phyloP scores from a whole-genome alignment of 2,888 invertebrate genomes.

The Aleiodes testaceus region DNA sequence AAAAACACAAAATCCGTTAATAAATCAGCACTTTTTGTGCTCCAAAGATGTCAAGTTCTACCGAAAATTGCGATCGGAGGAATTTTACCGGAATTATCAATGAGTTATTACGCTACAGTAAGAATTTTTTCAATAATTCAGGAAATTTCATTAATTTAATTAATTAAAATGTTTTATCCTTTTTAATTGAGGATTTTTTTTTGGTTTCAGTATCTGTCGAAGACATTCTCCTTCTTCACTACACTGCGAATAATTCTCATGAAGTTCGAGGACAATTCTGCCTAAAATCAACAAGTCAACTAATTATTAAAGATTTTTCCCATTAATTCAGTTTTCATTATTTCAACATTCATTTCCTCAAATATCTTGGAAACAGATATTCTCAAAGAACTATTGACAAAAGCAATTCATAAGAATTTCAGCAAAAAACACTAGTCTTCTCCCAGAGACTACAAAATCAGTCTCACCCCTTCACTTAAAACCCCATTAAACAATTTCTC shows the following conservation, averaged over 20 bases:
- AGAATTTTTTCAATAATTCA: background rate
- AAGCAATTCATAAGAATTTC: no score
- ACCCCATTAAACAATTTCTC: no score
- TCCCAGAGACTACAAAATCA: no score
- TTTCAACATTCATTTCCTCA: no score
- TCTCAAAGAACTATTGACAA: no score
- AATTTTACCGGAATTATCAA: conserved; percentile 45
- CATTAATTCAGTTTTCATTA: conserved; percentile 1
- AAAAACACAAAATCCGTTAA: background rate
- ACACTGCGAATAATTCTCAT: conserved; percentile 7
- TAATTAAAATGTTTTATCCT: no score
- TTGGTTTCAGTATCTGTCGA: conserved; percentile 32
- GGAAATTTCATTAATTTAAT: no score
- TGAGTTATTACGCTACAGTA: conserved; percentile 46
- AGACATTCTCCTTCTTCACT: conserved; percentile 32
- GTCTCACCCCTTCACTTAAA: no score
- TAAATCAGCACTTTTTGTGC: conserved; percentile 6
- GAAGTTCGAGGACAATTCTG: background rate
- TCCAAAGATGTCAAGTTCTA: conserved; percentile 40
- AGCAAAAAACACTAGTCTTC: no score
- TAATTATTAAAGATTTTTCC: background rate
- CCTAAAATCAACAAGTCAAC: background rate
- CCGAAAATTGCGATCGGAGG: conserved; percentile 39
- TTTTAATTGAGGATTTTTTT: background rate
- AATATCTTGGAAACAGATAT: no score